Percentiles rank a stretch among this genome's conserved stretches.
Evolutionary conservation across 30 jellyfish, hydroid and myxozoan genomes (phyloP).

Genomic region (Catostylus mosaicus): DNA sequence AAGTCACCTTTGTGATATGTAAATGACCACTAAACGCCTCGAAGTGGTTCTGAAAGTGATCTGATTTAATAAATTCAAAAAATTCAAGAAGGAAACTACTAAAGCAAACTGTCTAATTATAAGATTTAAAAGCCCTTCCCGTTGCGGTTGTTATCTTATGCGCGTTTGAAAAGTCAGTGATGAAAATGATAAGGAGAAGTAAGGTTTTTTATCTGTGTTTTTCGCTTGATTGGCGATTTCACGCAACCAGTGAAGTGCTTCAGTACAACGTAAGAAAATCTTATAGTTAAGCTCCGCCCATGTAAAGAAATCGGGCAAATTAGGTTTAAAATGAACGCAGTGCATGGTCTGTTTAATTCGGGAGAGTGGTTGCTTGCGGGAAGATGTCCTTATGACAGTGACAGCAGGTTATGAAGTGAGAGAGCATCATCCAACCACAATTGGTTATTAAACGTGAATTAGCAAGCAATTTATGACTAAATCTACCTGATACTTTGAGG

Average conservation of each 20-base stretch:
- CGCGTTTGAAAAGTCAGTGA: constrained; percentile 57
- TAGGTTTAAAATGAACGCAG: constrained; percentile 40
- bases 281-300: constrained; percentile 75
- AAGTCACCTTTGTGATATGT: no score
- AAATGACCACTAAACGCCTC: no score
- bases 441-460: neutral
- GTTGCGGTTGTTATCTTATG: constrained; percentile 59
- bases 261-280: constrained; percentile 35
- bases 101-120: constrained; percentile 31
- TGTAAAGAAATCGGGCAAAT: constrained; percentile 56
- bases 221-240: constrained; percentile 72
- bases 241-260: constrained; percentile 50
- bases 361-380: neutral
- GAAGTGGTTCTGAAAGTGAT: neutral
- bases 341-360: constrained; percentile 26
- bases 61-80: neutral
- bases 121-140: constrained; percentile 59
- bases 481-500: neutral
- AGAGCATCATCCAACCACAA: neutral
- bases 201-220: constrained; percentile 49
- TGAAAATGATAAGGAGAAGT: constrained; percentile 47
- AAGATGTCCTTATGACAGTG: neutral
- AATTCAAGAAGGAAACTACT: constrained; percentile 4
- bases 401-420: neutral
- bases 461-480: neutral